These are phyloP conservation scores for Hydrozoanthus gracilis DNA, from an alignment of 92 coral and sea anemone genomes.

Conservation along the genomic window DNA sequence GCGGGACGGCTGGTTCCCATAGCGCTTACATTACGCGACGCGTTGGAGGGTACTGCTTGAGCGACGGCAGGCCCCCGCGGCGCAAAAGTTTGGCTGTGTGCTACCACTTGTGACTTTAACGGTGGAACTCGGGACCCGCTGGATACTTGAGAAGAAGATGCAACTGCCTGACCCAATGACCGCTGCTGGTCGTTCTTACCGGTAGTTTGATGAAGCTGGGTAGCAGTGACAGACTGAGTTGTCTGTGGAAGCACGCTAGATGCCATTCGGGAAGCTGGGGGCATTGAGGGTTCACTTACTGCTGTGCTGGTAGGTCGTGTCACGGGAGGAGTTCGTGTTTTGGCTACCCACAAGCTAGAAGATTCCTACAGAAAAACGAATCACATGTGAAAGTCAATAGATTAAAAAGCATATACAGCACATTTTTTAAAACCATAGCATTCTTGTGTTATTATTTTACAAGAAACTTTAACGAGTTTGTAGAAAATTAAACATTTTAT, in stretches of 20 bases:
- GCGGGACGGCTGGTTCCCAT: slow-evolving; percentile 63
- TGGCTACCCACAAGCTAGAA: neutral
- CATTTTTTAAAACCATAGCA: too few relatives aligned
- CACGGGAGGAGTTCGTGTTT: slow-evolving; percentile 3
- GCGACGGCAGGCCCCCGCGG: neutral
- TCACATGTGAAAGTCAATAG: too few relatives aligned
- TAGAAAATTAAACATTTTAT: too few relatives aligned
- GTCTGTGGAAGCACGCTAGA: slow-evolving; percentile 24
- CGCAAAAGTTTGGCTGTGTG: neutral
- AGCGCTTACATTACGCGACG: slow-evolving; percentile 21
- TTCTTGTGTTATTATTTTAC: too few relatives aligned
- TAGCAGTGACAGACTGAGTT: neutral
- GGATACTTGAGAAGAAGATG: slow-evolving; percentile 15
- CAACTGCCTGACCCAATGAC: neutral
- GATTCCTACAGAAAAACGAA: neutral
- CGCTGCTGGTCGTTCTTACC: slow-evolving; percentile 33
- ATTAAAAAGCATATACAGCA: too few relatives aligned
- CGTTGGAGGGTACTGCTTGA: slow-evolving; percentile 1
- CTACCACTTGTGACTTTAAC: neutral
- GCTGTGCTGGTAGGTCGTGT: slow-evolving; percentile 26
- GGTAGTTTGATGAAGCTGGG: slow-evolving; percentile 4
- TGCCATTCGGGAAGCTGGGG: slow-evolving; percentile 23
- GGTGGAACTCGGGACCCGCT: slow-evolving; percentile 25
- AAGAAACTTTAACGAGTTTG: too few relatives aligned
- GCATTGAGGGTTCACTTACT: slow-evolving; percentile 6